Conservation (phyloP, 2,113 vertebrate genomes). For the Menidia beryllina region DNA sequence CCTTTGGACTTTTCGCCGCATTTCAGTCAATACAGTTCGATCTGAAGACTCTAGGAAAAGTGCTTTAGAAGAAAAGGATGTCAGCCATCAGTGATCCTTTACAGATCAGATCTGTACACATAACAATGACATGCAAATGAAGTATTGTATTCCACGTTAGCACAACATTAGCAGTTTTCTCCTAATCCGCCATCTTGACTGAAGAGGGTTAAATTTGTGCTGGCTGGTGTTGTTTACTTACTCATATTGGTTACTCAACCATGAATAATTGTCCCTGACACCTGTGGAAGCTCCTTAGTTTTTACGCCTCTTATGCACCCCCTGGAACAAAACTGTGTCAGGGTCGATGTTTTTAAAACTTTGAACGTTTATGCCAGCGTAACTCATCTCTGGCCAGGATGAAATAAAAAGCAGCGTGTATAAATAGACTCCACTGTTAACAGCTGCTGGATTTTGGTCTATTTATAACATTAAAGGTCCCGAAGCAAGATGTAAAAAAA, state of each 20-base stretch:
- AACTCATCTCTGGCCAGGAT: background rate
- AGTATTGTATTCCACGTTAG: too few relatives aligned
- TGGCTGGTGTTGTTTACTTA: conserved; percentile 15
- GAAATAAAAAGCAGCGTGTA: conserved; percentile 1
- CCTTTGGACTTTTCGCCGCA: too few relatives aligned
- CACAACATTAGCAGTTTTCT: background rate
- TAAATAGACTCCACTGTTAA: conserved; percentile 47
- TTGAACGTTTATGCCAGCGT: background rate
- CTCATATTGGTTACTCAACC: conserved; percentile 7
- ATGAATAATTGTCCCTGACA: background rate
- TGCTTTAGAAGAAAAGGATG: too few relatives aligned
- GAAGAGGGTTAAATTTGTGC: background rate
- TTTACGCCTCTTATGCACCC: conserved; percentile 10
- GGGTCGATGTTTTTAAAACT: conserved; percentile 8
- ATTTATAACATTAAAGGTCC: conserved; percentile 53
- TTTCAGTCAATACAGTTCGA: too few relatives aligned
- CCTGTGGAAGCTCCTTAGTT: conserved; percentile 18
- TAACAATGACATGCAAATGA: too few relatives aligned
- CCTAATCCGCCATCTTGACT: background rate
- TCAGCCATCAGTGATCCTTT: too few relatives aligned
- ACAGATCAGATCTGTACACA: too few relatives aligned
- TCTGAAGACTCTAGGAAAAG: too few relatives aligned
- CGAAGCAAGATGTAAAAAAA: background rate
- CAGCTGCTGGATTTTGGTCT: conserved; percentile 19
- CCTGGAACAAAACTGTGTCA: conserved; percentile 10